Evolutionary conservation across 2,888 invertebrate genomes (phyloP), one percentile per base, ranked within the genome.

Genomic region (Clanis bilineata): DNA sequence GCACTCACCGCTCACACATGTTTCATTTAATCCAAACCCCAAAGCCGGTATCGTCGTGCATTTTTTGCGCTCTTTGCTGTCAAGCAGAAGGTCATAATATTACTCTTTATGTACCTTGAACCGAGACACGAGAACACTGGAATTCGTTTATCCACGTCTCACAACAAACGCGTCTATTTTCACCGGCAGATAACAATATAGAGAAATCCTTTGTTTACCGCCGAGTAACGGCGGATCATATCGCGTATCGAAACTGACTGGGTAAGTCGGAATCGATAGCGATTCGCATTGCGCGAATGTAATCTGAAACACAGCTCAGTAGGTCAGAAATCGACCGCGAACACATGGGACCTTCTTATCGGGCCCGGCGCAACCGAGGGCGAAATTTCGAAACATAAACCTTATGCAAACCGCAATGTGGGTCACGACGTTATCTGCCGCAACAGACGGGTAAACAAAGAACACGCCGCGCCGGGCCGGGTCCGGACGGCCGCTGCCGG

Each of bases 391-490:
- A 80, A 77, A 80, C 68, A 75, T 73, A 73, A 71, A 67, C 74
- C 73, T 70, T 72, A 73, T 74, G 69, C 67, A 68, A 72, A 71
- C 74, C 69, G 64, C 70, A 72, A 86, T 82, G 79, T 86, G 79
- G 85, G 87, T 85, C 86, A 84, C 71, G 71, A 71, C 77, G 71
- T 75, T 79, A 78, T 80, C 80, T 71, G 66, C 61, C 51, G 62
- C 68, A 68, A 69, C 68, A 68, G 63, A 70, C 64, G 63, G 64
- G 71, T 74, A 74, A 77, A 73, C 75, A 71, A 76, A 51, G 51
- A 51, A 18, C 51, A 51, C 51, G 25, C 28, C 7, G 47, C 7
- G 32, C 32, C 9, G 28, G 18, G 32, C 51, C 51, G 51, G 32
- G 44, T 63, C 68, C 67, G 69, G 66, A 68, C 68, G 56, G 67